phyloP scores from a whole-genome alignment of 2,797 vertebrate species.

The Phoxinus dragarum region DNA sequence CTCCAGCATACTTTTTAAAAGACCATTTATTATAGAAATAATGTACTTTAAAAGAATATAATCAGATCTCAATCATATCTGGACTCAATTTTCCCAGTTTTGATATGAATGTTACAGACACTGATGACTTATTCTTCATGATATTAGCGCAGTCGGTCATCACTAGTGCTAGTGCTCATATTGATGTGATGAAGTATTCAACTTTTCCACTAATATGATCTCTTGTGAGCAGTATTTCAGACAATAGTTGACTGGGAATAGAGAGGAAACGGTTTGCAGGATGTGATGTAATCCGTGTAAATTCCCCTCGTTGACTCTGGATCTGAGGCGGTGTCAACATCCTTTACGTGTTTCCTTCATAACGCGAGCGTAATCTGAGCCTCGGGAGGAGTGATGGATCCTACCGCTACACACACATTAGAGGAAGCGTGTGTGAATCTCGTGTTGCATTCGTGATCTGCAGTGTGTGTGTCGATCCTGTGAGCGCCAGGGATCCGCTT shows the following conservation, averaged over 20 bases:
- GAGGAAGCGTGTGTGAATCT: background rate
- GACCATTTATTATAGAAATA: background rate
- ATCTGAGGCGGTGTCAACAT: constrained; percentile 6
- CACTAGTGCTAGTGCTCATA: background rate
- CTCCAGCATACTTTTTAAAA: background rate
- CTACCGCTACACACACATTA: background rate
- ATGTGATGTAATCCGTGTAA: background rate
- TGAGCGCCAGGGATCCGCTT: background rate
- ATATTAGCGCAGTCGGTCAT: background rate
- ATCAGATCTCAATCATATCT: background rate
- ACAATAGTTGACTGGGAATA: background rate
- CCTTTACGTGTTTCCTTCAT: background rate
- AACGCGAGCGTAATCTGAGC: background rate
- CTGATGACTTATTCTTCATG: too few species aligned
- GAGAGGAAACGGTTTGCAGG: background rate
- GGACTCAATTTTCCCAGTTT: too few species aligned
- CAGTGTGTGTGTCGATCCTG: background rate
- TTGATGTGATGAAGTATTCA: background rate
- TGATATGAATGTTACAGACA: background rate
- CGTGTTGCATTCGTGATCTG: background rate
- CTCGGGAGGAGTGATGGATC: background rate
- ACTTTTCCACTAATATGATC: background rate
- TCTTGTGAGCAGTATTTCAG: background rate
- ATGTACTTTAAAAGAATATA: too few species aligned
- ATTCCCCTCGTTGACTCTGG: background rate